Conservation (phyloP, 1,140 invertebrate genomes). For the Drosophila varians region DNA sequence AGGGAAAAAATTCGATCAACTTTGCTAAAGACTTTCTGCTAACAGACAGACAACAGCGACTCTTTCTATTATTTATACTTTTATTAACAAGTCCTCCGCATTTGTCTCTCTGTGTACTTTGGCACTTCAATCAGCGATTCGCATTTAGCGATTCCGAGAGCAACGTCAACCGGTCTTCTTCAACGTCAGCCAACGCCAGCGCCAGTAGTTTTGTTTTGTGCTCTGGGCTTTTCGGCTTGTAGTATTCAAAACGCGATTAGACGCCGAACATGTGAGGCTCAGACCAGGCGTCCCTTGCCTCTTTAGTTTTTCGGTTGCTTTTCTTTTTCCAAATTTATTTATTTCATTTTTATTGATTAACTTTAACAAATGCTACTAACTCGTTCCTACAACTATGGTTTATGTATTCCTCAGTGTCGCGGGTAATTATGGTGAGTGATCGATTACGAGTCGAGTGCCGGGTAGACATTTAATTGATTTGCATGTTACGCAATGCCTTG, state of each 20-base stretch:
- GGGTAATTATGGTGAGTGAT: conserved; percentile 78
- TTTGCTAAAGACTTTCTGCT: too few species aligned
- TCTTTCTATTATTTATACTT: too few species aligned
- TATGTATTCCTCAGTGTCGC: conserved; percentile 78
- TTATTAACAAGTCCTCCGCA: background rate
- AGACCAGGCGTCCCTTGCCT: conserved; percentile 45
- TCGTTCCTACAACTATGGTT: conserved; percentile 66
- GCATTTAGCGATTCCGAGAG: conserved; percentile 42
- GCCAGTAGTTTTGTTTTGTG: conserved; percentile 42
- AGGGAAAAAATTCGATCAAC: conserved; percentile 1
- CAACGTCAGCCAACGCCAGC: conserved; percentile 48
- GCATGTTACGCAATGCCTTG: conserved; percentile 64
- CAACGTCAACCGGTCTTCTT: conserved; percentile 54
- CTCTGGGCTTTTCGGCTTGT: conserved; percentile 46
- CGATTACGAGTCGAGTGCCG: background rate
- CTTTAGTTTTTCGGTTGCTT: conserved; percentile 50
- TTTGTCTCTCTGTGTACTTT: conserved; percentile 8
- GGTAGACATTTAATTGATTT: conserved; percentile 49
- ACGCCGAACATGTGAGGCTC: conserved; percentile 83
- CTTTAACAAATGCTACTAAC: conserved; percentile 17
- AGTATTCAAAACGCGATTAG: conserved; percentile 83
- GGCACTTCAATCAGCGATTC: conserved; percentile 29
- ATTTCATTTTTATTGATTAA: conserved; percentile 25
- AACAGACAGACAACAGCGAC: too few species aligned
- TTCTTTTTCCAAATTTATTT: conserved; percentile 20